Evolutionary conservation across 2,888 invertebrate genomes (phyloP).

Genomic region (Barypeithes pellucidus): DNA sequence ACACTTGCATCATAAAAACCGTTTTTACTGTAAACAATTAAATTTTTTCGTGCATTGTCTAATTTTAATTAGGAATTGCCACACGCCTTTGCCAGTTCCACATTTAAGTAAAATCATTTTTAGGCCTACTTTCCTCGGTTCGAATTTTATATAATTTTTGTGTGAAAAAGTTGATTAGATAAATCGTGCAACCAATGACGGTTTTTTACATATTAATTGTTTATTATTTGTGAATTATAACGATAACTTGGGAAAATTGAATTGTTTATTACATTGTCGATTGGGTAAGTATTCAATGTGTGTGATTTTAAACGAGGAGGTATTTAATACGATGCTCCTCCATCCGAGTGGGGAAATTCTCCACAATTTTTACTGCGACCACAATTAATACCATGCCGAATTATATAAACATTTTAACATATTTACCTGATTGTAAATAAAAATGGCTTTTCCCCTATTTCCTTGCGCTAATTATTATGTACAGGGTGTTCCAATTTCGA

Average conservation of each 20-base stretch:
- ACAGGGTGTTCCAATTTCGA: no score
- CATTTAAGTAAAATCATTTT: conserved; percentile 19
- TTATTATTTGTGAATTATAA: conserved; percentile 13
- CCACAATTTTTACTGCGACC: no score
- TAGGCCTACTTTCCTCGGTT: conserved; percentile 20
- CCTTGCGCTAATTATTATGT: no score
- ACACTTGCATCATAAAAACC: not conserved
- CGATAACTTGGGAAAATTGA: conserved; percentile 12
- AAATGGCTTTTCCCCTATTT: no score
- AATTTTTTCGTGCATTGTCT: not conserved
- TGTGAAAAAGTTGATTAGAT: conserved; percentile 16
- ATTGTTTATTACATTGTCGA: not conserved
- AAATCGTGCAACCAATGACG: not conserved
- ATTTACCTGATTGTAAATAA: no score
- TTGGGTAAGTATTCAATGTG: not conserved
- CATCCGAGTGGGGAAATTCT: no score
- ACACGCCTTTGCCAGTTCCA: not conserved
- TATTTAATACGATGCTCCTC: no score
- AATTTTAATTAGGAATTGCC: conserved; percentile 21
- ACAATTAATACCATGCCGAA: no score
- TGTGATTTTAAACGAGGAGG: no score
- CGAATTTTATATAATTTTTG: conserved; percentile 13
- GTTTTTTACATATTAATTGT: conserved; percentile 11
- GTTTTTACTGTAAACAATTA: not conserved
- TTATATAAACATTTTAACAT: no score